Percentiles rank a stretch among this genome's conserved stretches.
phyloP scores from a whole-genome alignment of 2,888 invertebrate species.

The Empis livida region DNA sequence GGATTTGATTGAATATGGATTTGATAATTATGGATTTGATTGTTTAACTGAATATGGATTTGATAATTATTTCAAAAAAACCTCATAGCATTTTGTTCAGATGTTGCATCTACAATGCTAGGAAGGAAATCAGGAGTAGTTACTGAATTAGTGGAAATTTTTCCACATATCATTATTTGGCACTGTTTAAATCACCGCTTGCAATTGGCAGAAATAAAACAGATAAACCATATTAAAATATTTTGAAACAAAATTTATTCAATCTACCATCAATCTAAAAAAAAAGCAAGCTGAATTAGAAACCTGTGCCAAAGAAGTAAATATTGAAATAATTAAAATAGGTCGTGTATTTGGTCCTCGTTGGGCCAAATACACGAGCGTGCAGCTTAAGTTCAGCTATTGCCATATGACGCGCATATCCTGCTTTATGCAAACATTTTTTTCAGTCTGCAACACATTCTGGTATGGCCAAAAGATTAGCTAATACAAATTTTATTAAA shows the following conservation, averaged over 20 bases:
- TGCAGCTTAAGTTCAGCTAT: not conserved
- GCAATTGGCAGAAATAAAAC: not conserved
- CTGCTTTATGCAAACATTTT: too few species aligned
- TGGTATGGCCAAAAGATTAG: not conserved
- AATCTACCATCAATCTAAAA: not conserved
- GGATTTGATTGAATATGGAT: too few species aligned
- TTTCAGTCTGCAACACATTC: not conserved
- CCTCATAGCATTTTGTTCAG: not conserved
- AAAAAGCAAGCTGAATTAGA: not conserved
- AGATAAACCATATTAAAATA: not conserved
- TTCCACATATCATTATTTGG: not conserved
- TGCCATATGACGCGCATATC: not conserved
- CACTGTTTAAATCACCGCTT: not conserved
- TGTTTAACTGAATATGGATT: not conserved
- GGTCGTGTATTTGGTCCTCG: not conserved
- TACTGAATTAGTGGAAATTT: not conserved
- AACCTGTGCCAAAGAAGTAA: not conserved
- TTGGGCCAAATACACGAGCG: too few species aligned
- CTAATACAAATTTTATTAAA: conserved; percentile 1
- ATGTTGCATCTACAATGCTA: not conserved
- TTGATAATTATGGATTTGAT: too few species aligned
- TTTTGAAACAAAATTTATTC: not conserved
- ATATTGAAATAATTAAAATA: not conserved
- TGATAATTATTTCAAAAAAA: not conserved
- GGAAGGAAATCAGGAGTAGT: not conserved